Evolutionary conservation across 2,113 vertebrate genomes (phyloP).

Genomic region (Pteropus alecto): DNA sequence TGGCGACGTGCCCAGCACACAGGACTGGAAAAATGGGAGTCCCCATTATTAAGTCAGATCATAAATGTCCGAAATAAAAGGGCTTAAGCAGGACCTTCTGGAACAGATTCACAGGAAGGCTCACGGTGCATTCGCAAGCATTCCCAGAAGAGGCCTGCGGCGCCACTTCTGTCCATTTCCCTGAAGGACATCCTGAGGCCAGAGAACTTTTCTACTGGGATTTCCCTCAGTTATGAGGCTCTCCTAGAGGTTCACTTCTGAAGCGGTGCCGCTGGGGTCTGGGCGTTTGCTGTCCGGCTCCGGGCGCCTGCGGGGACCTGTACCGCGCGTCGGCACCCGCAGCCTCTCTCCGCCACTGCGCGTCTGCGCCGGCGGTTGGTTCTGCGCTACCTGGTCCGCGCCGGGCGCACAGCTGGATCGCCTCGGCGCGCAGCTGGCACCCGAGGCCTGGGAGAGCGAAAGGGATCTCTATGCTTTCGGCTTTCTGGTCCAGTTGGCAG

Average conservation of each 20-base stretch:
- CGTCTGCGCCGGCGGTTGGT: rapidly evolving
- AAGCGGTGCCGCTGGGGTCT: too few species aligned
- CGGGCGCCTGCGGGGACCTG: not conserved
- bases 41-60: not conserved
- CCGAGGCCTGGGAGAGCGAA: not conserved
- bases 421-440: rapidly evolving
- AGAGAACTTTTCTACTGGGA: not conserved
- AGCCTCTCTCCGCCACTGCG: rapidly evolving
- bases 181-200: not conserved
- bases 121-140: not conserved
- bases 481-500: not conserved
- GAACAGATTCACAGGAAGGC: not conserved
- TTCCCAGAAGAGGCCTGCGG: not conserved
- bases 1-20: not conserved
- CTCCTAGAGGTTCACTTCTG: not conserved
- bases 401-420: rapidly evolving
- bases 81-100: not conserved
- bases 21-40: not conserved
- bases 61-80: not conserved
- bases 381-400: rapidly evolving
- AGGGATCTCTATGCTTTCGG: not conserved
- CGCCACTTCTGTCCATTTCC: not conserved
- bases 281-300: rapidly evolving
- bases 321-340: rapidly evolving
- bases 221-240: not conserved